These are phyloP conservation scores for Python bivittatus DNA, from an alignment of 2,113 vertebrate genomes.

Conservation along the genomic window DNA sequence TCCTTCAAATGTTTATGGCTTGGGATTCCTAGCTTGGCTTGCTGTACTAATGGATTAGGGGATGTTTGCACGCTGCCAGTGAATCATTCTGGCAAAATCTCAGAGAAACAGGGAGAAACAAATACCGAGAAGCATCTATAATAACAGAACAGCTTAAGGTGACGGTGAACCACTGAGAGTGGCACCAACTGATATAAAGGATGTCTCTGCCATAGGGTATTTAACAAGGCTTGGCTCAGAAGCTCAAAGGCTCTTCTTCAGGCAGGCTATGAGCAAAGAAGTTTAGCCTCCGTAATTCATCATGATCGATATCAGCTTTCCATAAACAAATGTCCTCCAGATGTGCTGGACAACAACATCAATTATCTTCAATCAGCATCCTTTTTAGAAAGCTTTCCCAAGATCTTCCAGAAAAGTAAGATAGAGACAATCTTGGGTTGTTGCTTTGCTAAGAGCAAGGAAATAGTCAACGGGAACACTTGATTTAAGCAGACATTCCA, in stretches of 20 bases:
- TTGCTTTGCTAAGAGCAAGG: background rate
- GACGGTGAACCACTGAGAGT: constrained; percentile 9
- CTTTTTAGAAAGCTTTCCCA: background rate
- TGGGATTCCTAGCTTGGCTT: background rate
- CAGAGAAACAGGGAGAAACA: background rate
- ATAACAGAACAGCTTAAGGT: constrained; percentile 15
- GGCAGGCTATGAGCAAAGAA: background rate
- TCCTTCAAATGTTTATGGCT: background rate
- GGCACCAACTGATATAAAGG: background rate
- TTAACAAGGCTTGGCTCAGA: constrained; percentile 8
- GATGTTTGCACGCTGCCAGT: background rate
- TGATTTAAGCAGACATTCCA: background rate
- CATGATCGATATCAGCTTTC: background rate
- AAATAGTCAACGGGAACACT: background rate
- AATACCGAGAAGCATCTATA: background rate
- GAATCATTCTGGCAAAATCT: background rate
- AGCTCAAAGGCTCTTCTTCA: background rate
- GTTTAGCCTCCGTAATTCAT: too few species aligned
- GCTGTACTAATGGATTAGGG: constrained; percentile 8
- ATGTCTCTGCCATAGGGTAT: background rate
- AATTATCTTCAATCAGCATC: background rate
- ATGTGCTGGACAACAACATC: background rate
- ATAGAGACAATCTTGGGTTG: background rate
- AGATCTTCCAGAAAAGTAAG: background rate
- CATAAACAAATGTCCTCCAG: background rate